Evolutionary conservation across 2,113 vertebrate genomes (phyloP), one percentile per base, ranked within the genome.

Genomic region (Semnornis frantzii): DNA sequence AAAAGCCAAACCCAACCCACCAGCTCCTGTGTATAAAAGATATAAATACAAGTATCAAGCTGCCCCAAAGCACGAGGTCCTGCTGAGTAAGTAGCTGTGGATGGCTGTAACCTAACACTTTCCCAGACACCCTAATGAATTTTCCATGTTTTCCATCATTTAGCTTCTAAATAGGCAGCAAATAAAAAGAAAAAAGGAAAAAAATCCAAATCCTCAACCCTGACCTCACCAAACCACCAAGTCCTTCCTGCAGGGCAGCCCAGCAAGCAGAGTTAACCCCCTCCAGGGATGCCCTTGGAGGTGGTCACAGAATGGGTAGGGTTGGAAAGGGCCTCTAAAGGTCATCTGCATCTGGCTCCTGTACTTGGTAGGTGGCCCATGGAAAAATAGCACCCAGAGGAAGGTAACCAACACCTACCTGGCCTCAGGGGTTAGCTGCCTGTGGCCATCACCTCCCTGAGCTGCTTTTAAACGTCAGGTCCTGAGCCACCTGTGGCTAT

Each of bases 51-150:
- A 76, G 90, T 62, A 80, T 2, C 16, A 80, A 28, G 85, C 72
- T 94, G 68, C 89, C 92, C 79, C 75, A 70, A 92, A 92, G 91
- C 72, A 21, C 5, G 52, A 69, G 82, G 94, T 92, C 94, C 87
- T 2, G 46, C 94, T 89, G 94, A 87, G 89, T 48, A 59, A 94
- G 92, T 80, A 72, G 78, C 95, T 76, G 91, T 57, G 95, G 73
- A 89, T 87, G 94, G 91, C 16, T 70, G 91, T 34, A 87, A 92
- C 59, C 87, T 50, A 87, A 84, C 95, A 25, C 91, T 94, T 71
- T 77, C 94, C 94, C 93, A 96, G 96, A 92, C 88, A 68, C 76
- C 66, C 89, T 92, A 92, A 94, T 94, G 92, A 94, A 93, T 94
- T 95, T 95, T 89, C 94, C 92, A 91, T 93, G 94, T 91, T 95